Conservation (phyloP, 2,113 vertebrate species). For the Semicossyphus pulcher region DNA sequence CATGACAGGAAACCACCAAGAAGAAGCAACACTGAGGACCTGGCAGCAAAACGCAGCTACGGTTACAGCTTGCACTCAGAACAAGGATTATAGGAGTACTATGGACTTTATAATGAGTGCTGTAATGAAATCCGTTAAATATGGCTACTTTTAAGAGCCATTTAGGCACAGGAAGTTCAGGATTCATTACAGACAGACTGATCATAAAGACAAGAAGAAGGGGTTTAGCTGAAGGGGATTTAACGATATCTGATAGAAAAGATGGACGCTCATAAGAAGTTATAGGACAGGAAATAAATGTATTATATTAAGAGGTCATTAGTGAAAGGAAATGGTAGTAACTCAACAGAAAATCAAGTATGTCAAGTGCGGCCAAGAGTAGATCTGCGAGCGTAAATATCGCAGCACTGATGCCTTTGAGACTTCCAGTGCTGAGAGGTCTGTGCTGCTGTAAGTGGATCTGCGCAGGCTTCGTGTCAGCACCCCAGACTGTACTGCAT, state of each 20-base stretch:
- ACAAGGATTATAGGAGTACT: not conserved
- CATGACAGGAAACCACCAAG: not conserved
- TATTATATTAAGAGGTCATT: not conserved
- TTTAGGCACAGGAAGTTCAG: not conserved
- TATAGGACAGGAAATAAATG: too few species aligned
- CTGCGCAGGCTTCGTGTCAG: conserved; percentile 75
- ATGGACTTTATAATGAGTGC: not conserved
- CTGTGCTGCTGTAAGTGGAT: conserved; percentile 71
- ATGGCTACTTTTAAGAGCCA: too few species aligned
- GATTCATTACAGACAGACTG: not conserved
- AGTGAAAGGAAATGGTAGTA: not conserved
- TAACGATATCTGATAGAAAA: not conserved
- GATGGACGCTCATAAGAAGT: too few species aligned
- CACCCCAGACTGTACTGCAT: conserved; percentile 78
- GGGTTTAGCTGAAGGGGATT: not conserved
- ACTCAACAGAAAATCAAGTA: not conserved
- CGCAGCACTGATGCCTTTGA: not conserved
- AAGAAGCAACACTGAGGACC: not conserved
- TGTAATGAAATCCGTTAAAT: conserved; percentile 17
- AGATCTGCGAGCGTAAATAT: not conserved
- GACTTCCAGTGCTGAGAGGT: conserved; percentile 14
- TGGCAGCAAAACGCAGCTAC: not conserved
- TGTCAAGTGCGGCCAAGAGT: not conserved
- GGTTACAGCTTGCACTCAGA: not conserved
- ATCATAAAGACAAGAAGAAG: not conserved